Percentiles rank a stretch among this genome's conserved stretches.
Evolutionary conservation across 2,797 vertebrate species (phyloP).

Genomic region (Percopsis omiscomaycus): DNA sequence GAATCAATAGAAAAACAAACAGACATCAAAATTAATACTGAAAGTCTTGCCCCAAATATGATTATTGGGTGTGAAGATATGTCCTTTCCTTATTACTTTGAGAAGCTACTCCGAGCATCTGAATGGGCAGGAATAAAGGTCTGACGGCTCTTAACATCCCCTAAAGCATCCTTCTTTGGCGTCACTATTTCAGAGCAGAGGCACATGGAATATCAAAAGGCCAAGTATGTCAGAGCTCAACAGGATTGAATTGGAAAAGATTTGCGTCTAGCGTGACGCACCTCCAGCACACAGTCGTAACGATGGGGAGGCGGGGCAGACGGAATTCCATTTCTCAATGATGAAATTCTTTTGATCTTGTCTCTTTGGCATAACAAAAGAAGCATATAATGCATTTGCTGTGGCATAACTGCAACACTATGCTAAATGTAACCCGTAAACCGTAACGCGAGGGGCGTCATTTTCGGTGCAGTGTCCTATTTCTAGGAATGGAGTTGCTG

Average conservation of each 20-base stretch:
- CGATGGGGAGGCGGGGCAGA: conserved; percentile 57
- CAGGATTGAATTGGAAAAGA: conserved; percentile 59
- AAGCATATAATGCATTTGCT: conserved; percentile 66
- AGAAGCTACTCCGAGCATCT: conserved; percentile 6
- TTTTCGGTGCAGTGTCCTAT: conserved; percentile 27
- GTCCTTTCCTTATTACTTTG: conserved; percentile 5
- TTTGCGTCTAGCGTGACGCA: conserved; percentile 58
- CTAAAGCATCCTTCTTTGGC: conserved; percentile 25
- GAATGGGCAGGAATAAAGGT: conserved; percentile 34
- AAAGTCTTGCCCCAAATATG: conserved; percentile 42
- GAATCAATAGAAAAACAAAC: too few relatives aligned
- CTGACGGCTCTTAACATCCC: conserved; percentile 34
- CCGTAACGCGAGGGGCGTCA: conserved; percentile 33
- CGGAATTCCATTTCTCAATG: conserved; percentile 69
- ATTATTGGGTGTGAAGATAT: conserved; percentile 25
- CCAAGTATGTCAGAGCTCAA: conserved; percentile 56
- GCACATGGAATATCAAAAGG: conserved; percentile 60
- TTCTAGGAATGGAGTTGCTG: conserved; percentile 36
- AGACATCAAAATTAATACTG: conserved; percentile 38
- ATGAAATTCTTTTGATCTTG: conserved; percentile 74
- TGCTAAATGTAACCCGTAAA: conserved; percentile 4
- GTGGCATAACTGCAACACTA: conserved; percentile 47
- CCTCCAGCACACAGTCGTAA: conserved; percentile 58
- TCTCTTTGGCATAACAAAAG: conserved; percentile 75
- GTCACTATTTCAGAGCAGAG: conserved; percentile 24